These are phyloP conservation scores for Drosophila busckii DNA, from an alignment of 1,140 invertebrate species.

Conservation along the genomic window DNA sequence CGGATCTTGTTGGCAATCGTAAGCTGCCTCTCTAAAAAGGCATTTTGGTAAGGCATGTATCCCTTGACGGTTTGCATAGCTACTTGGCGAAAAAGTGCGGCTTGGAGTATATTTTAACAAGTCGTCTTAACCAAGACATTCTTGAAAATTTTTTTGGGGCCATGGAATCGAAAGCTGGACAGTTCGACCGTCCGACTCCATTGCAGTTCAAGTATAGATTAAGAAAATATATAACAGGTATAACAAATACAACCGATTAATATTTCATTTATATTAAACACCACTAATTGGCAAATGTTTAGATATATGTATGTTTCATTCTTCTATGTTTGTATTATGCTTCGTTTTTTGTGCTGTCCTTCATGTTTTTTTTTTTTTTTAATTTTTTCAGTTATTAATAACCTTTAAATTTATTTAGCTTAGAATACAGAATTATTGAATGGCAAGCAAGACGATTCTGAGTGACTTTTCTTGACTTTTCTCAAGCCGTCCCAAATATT, in stretches of 20 bases:
- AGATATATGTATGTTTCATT: conserved; percentile 1
- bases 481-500: conserved; percentile 3
- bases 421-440: conserved; percentile 4
- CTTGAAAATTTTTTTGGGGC: conserved; percentile 26
- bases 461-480: conserved; percentile 1
- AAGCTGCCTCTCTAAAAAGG: conserved; percentile 8
- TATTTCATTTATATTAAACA: too few species aligned
- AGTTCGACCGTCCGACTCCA: too few species aligned
- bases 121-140: conserved; percentile 24
- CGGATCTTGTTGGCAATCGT: not conserved
- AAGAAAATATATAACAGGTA: conserved; percentile 23
- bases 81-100: conserved; percentile 10
- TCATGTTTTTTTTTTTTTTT: not conserved
- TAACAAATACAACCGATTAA: not conserved
- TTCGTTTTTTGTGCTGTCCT: not conserved
- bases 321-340: conserved; percentile 4
- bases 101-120: conserved; percentile 16
- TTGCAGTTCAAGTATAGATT: conserved; percentile 16
- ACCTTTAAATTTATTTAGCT: not conserved
- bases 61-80: conserved; percentile 9
- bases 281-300: conserved; percentile 8
- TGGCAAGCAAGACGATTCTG: not conserved
- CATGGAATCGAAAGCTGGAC: conserved; percentile 3
- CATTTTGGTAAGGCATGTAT: conserved; percentile 9
- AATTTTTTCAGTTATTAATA: not conserved